Base-by-base conservation (phyloP, 2,113 vertebrate species). In the Antigone vipio region DNA sequence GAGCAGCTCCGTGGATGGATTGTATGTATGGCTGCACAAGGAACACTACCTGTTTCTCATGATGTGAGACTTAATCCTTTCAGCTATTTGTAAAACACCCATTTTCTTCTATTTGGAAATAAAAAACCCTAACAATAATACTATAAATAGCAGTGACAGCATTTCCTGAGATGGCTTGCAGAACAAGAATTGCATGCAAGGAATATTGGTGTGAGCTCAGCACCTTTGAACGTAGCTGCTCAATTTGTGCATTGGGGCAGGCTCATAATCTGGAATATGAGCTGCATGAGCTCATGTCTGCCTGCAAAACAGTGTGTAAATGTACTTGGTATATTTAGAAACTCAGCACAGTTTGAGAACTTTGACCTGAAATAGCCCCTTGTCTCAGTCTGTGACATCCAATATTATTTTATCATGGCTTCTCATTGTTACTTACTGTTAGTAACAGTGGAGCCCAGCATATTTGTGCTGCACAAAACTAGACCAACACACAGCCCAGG, bases 401-500 rank as follows among this genome's bases (percentile, higher is more conserved):
- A 59, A 0, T 7, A 1, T 18, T 12, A 10, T 47, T 73, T 69
- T 7, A 1, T 29, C 27, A 11, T 30, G 34, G 42, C 18, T 78
- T 82, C 38, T 64, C 38, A 6, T 78, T 24, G 38, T 67, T 42
- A 29, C 40, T 75, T 21, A 11, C 30, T 23, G 38, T 12, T 40
- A n/a, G 53, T 21, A 49, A 32, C 22, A 50, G n/a, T 0, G 12
- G 12, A 42, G 21, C 32, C 44, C 53, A 73, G 44, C 12, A 10
- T 18, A 12, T 32, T 23, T 49, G 49, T 19, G 42, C 63, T 6
- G 3, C 68, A 8, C 42, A 10, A 1, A 35, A 5, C 3, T 5
- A 17, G 22, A 22, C 1, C 20, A 58, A 34, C 16, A 3, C 1
- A 5, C 7, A 2, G 29, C 0, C 24, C 21, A 2, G 64, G 83